These are phyloP conservation scores for Chlamydotis undulata DNA, from an alignment of 2,113 vertebrate species.

Conservation along the genomic window DNA sequence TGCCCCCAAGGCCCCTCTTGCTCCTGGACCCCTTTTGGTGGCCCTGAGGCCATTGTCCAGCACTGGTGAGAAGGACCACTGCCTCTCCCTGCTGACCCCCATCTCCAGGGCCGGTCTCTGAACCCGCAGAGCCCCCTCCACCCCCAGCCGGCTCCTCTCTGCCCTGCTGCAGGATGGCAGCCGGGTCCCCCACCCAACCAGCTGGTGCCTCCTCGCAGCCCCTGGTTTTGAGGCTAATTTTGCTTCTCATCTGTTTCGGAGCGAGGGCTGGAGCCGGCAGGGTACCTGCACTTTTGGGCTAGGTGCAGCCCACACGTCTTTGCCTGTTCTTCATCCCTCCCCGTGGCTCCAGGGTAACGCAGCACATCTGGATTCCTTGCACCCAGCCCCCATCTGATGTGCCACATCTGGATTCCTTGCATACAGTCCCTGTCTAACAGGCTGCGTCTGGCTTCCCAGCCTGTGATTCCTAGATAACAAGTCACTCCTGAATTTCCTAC, in stretches of 20 bases:
- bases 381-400: background rate
- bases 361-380: conserved; percentile 26
- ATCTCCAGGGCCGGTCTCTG: background rate
- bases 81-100: background rate
- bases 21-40: background rate
- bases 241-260: background rate
- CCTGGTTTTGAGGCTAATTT: background rate
- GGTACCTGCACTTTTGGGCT: background rate
- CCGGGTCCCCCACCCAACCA: accelerated
- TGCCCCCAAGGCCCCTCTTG: background rate
- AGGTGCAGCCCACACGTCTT: background rate
- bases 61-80: accelerated
- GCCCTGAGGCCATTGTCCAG: background rate
- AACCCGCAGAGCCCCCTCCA: background rate
- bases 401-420: conserved; percentile 62
- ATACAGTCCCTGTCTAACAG: conserved; percentile 22
- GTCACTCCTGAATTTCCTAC: conserved; percentile 66
- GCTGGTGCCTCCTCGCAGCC: background rate
- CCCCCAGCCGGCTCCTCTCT: background rate
- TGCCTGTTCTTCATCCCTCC: background rate
- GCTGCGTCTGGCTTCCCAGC: conserved; percentile 47
- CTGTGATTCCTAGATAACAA: conserved; percentile 66
- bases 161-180: background rate
- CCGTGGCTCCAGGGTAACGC: background rate
- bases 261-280: background rate